Base-by-base conservation (phyloP, 92 coral and sea anemone genomes). In the Paragorgia papillata region DNA sequence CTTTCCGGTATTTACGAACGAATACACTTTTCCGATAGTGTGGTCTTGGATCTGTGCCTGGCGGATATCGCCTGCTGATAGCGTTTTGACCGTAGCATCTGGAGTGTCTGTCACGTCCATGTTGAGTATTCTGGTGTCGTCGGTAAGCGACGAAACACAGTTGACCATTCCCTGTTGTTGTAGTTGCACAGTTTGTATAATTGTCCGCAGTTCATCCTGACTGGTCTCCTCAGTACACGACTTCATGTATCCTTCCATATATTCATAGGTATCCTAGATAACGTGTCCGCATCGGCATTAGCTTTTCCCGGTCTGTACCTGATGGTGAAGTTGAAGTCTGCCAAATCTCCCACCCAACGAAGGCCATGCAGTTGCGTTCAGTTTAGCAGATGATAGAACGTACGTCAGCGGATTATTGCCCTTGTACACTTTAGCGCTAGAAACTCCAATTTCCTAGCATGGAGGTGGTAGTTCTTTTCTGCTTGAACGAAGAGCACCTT, bases 291-390 rank as follows among this genome's bases (percentile, higher is more conserved):
- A 75, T 82, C 86, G 31, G 58, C 51, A 28, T 55, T 82, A 0
- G 51, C 35, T 61, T 73, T 81, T 24, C 85, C 65, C 1, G 74
- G 85, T 2, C 80, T 59, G 28, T 53, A 75, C 20, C 62, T 46
- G 50, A 82, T 82, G 2, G 86, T 82, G 54, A 82, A 82, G 57
- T 73, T 82, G 46, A 82, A 82, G 14, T 82, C 82, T 1, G 86
- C 86, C 24, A 82, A 46, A 14, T 82, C 82, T 1, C 82, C 81
- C 19, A 82, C 35, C 80, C 80, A 81, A 22, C 66, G 80, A 13
- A 70, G 79, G 24, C 85, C 80, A n/a, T n/a, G n/a, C n/a, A 3
- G 73, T 80, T 9, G 79, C 78, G 43, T 80, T 80, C 28, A 68
- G 76, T 27, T 80, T 55, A 0, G 69, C 69, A 2, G 67, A 21